Conservation (phyloP, 1,140 invertebrate species). For the Artemia franciscana region DNA sequence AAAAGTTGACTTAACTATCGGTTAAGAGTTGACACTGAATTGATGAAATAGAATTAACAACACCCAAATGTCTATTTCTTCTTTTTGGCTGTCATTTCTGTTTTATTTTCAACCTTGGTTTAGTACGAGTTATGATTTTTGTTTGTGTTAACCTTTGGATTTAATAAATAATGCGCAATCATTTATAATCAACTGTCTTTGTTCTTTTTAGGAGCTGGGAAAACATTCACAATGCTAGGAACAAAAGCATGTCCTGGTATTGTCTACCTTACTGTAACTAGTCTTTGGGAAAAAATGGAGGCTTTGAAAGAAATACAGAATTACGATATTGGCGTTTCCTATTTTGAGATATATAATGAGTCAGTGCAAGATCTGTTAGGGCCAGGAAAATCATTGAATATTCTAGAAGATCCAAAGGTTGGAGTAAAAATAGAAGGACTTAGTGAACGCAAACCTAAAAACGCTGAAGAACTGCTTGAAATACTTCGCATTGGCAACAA, state of each 20-base stretch:
- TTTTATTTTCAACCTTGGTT: too few species aligned
- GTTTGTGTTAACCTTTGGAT: too few species aligned
- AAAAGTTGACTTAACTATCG: too few species aligned
- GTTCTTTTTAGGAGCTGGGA: constrained; percentile 37
- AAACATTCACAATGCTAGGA: constrained; percentile 94
- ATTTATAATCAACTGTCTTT: too few species aligned
- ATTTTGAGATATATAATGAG: constrained; percentile 70
- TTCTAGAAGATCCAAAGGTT: constrained; percentile 59
- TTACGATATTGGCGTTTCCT: constrained; percentile 34
- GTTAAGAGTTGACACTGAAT: too few species aligned
- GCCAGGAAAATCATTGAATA: constrained; percentile 32
- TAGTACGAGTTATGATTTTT: too few species aligned
- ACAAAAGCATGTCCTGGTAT: constrained; percentile 58
- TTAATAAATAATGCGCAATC: too few species aligned
- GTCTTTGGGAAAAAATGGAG: constrained; percentile 63
- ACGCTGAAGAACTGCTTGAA: constrained; percentile 52
- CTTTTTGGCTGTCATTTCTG: too few species aligned
- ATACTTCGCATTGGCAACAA: constrained; percentile 67
- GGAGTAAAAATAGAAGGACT: constrained; percentile 69
- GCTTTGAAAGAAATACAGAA: constrained; percentile 35
- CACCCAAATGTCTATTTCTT: too few species aligned
- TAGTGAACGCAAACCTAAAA: constrained; percentile 43
- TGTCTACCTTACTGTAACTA: constrained; percentile 69
- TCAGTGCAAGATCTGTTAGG: constrained; percentile 64
- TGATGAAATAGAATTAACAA: too few species aligned